These are phyloP conservation scores for Agapornis roseicollis DNA, from an alignment of 2,113 vertebrate species.

Conservation along the genomic window DNA sequence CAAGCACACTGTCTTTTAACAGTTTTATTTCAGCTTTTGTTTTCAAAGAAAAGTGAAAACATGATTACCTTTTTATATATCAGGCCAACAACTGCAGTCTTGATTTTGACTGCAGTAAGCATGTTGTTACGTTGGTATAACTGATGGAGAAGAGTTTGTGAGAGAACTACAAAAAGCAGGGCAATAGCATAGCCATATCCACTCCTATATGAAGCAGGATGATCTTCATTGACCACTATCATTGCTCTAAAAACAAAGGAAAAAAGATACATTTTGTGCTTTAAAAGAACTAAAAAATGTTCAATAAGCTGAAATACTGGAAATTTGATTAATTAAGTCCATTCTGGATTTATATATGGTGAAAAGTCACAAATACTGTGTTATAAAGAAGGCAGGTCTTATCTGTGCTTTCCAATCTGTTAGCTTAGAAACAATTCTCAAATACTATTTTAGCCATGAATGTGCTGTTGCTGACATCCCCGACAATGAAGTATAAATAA, in stretches of 20 bases:
- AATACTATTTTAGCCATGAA: background rate
- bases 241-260: conserved; percentile 46
- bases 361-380: background rate
- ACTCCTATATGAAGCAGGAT: background rate
- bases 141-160: conserved; percentile 58
- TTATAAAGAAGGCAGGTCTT: background rate
- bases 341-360: background rate
- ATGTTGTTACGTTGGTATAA: conserved; percentile 59
- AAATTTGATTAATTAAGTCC: background rate
- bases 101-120: conserved; percentile 65
- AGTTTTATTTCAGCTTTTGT: background rate
- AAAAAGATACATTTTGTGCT: background rate
- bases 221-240: conserved; percentile 53
- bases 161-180: conserved; percentile 48
- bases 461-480: background rate
- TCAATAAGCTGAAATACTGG: background rate
- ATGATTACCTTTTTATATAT: conserved; percentile 69
- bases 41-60: background rate
- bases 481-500: background rate
- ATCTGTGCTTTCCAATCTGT: background rate
- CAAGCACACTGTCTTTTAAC: background rate
- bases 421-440: background rate
- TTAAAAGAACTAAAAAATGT: background rate
- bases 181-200: conserved; percentile 43
- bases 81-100: conserved; percentile 56